Conservation (phyloP, 1,140 invertebrate species). For the Doryteuthis pealeii region DNA sequence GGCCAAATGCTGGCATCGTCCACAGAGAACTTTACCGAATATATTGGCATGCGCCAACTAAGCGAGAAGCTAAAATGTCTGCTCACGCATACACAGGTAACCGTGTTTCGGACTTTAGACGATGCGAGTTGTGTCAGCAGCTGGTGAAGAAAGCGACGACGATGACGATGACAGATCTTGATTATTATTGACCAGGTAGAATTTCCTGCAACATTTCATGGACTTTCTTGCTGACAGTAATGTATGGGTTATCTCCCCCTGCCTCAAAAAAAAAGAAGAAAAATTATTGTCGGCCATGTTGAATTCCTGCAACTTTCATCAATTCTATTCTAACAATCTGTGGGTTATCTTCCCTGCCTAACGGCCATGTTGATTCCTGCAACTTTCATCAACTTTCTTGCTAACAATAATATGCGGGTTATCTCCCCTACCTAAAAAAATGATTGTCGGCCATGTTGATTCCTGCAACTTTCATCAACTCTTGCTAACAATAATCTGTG, state of each 20-base stretch:
- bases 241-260: background rate
- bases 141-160: background rate
- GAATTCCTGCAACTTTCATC: too few species aligned
- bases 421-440: too few species aligned
- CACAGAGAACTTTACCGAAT: slow-evolving; percentile 17
- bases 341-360: too few species aligned
- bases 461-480: too few species aligned
- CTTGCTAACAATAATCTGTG: background rate
- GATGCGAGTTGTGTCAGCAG: background rate
- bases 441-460: too few species aligned
- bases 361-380: background rate
- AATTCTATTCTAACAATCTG: too few species aligned
- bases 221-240: background rate
- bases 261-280: background rate
- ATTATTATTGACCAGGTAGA: background rate
- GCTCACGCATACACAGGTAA: slow-evolving; percentile 22
- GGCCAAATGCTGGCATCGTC: background rate
- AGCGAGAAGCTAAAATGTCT: slow-evolving; percentile 23
- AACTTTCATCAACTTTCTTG: background rate
- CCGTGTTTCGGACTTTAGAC: background rate
- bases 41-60: slow-evolving; percentile 26
- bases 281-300: background rate
- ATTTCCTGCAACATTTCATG: background rate
- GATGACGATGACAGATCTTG: background rate
- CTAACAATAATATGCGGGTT: too few species aligned